Base-by-base conservation (phyloP, 1,140 invertebrate species). In the Drosophila ohnishii region DNA sequence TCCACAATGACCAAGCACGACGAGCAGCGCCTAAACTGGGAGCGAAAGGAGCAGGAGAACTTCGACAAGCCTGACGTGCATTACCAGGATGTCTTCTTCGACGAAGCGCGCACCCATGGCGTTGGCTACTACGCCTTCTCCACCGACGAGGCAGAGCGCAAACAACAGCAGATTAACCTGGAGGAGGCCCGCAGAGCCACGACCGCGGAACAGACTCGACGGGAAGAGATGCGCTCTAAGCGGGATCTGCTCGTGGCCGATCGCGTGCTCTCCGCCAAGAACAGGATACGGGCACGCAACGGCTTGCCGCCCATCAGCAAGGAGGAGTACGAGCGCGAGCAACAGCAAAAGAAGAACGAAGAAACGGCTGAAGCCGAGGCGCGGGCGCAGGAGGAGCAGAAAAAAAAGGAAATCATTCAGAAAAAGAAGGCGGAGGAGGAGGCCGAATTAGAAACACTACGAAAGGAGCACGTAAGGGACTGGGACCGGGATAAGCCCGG, bases 81-180 rank as follows among this genome's bases (percentile, higher is more conserved):
- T 92, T 98, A 98, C 89, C 95, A 97, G 91, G 97, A 98, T 92
- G 93, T 98, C 40, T 93, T 96, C 13, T 97, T 96, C 91, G 95
- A 97, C 92, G 97, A 98, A 94, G 96, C 97, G 0, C 93, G 97
- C 69, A 93, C 94, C 2, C 97, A 98, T 90, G 97, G 97, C 84
- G 96, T 97, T 13, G 96, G 96, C 19, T 98, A 97, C 90, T 98
- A 95, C 92, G 94, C 95, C 11, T 98, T 99, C 91, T 97, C 97
- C 9, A 95, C 95, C 47, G 96, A 98, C 78, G 96, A 97, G 78
- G 93, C 94, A 7, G 93, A 95, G 80, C 94, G 97, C 74, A 90
- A 92, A 2, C 93, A 94, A 62, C 96, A 98, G 87, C 96, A 97
- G 92, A 94, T 95, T 35, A 95, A 95, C 62, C 92, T 98, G 42